Evolutionary conservation across 2,797 vertebrate species (phyloP), one percentile per base, ranked within the genome.

Genomic region (Gorsachius magnificus): DNA sequence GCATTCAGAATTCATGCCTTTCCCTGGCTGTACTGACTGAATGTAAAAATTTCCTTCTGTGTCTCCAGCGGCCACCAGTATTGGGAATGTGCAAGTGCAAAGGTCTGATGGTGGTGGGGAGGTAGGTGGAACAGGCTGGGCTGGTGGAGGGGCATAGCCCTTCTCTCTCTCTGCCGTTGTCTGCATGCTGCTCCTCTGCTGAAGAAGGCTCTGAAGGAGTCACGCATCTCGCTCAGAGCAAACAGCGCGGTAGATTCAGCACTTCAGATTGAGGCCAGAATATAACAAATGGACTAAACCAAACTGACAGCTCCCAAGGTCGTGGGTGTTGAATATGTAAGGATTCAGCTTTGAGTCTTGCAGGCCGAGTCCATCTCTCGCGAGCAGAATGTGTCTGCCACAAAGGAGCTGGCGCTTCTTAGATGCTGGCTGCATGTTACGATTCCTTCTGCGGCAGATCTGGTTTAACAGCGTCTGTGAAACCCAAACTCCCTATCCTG

Each of bases 161-260:
- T 50, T 19, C 72, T 22, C 48, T 56, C 57, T 0, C 0, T 18
- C 70, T 50, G n/a, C 10, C 22, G 29, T 18, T 51, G 36, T 35
- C 51, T 63, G 54, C 1, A 9, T 51, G 72, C 54, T 48, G 61
- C 16, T 28, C 70, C 51, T 56, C 14, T 4, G 1, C 64, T 15
- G 48, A 48, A 31, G 82, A 15, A 61, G 33, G 38, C 86, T 80
- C 38, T 15, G 63, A 17, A 61, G 71, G 63, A 69, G 33, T 21
- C 43, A 2, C 3, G 21, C 3, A 0, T 41, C 25, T 4, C 25
- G n/a, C 79, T 60, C 13, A 1, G 61, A 64, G 63, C 64, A 76
- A 24, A 41, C 46, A 36, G 36, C 74, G 53, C 2, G 11, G 22
- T 25, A 43, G 25, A 33, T 20, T 48, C 75, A 72, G 48, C 33